Percentiles rank a stretch among this genome's conserved stretches.
Conservation (phyloP, 2,113 vertebrate genomes). For the human region DNA sequence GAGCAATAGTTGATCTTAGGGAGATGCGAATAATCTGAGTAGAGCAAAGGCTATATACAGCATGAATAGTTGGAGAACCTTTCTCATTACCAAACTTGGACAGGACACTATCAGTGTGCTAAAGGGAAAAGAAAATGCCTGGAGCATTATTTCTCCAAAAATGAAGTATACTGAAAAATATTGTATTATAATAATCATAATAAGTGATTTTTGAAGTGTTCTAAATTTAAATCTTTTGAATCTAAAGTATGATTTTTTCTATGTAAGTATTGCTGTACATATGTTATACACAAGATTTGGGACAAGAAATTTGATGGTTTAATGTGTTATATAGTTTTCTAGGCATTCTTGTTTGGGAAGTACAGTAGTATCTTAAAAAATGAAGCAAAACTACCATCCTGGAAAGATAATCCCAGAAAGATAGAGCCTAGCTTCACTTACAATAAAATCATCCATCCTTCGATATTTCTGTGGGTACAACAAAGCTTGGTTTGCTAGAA, state of each 20-base stretch:
- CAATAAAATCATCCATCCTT: not conserved
- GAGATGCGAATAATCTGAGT: too few species aligned
- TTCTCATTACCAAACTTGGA: not conserved
- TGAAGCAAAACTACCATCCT: not conserved
- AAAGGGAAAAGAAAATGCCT: not conserved
- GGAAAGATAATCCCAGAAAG: not conserved
- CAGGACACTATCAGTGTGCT: not conserved
- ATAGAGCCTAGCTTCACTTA: not conserved
- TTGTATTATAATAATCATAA: not conserved
- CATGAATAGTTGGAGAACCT: not conserved
- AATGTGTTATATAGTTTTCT: not conserved
- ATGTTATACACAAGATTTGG: not conserved
- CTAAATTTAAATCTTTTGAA: not conserved
- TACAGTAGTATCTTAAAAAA: not conserved
- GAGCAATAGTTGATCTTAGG: not conserved
- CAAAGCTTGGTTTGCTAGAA: not conserved
- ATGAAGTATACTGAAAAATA: not conserved
- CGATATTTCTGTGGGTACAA: not conserved
- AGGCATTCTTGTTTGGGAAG: not conserved
- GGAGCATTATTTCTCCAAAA: not conserved
- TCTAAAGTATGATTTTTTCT: not conserved
- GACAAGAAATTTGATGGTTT: not conserved
- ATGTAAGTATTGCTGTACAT: not conserved
- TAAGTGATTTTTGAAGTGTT: not conserved
- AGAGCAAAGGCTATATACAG: not conserved